These are phyloP conservation scores for Macrosiphum euphorbiae DNA, from an alignment of 2,888 invertebrate genomes.

Conservation along the genomic window DNA sequence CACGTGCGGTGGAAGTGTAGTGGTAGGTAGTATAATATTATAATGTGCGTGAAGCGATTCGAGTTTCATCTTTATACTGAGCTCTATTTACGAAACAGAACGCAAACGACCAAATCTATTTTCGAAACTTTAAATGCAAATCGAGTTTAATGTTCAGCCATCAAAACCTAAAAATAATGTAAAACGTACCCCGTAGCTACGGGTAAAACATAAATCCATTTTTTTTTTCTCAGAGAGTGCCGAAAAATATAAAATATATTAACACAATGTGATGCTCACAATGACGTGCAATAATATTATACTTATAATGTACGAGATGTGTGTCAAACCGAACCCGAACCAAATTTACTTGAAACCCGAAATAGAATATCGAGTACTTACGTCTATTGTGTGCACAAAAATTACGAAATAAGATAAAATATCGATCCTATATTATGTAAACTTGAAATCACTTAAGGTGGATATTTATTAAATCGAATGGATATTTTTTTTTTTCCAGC, in stretches of 20 bases:
- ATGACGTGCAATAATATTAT: constrained; percentile 9
- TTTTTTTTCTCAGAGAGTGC: background rate
- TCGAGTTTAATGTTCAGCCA: background rate
- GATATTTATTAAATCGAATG: background rate
- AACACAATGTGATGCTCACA: background rate
- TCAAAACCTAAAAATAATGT: constrained; percentile 24
- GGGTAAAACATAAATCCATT: background rate
- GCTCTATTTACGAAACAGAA: background rate
- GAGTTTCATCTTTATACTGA: background rate
- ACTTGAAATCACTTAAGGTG: background rate
- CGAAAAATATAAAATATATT: background rate
- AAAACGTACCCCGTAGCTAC: background rate
- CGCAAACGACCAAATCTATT: constrained; percentile 12
- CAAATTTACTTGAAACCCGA: background rate
- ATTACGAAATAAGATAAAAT: background rate
- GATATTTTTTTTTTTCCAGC: background rate
- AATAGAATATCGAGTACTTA: background rate
- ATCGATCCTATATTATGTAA: background rate
- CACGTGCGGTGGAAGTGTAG: background rate
- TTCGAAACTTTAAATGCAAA: constrained; percentile 3
- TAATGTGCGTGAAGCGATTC: background rate
- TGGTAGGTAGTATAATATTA: background rate
- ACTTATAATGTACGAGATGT: background rate
- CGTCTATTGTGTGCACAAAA: background rate
- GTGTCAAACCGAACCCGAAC: background rate